Percentiles rank a stretch among this genome's conserved stretches.
Conservation (phyloP, 2,888 invertebrate genomes). For the Rhopalosiphum nymphaeae region DNA sequence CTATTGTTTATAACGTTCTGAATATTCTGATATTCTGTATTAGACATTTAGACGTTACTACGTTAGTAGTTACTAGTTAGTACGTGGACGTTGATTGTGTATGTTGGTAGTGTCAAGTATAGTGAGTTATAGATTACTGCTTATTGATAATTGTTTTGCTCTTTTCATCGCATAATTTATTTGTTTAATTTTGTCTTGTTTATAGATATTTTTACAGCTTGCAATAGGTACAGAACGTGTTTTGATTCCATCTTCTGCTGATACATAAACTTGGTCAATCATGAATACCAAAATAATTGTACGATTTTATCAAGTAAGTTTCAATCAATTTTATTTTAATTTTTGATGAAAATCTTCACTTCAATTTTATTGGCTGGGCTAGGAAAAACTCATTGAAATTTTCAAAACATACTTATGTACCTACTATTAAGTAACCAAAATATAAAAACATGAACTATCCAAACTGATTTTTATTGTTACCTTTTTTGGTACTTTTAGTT, state of each 20-base stretch:
- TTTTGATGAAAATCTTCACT: background rate
- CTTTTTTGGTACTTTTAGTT: background rate
- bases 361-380: background rate
- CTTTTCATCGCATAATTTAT: background rate
- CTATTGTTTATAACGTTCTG: no score
- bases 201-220: background rate
- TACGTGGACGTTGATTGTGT: no score
- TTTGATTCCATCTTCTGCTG: background rate
- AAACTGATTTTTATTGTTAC: background rate
- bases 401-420: constrained; percentile 70
- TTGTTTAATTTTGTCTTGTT: background rate
- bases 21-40: no score
- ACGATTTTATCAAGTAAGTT: constrained; percentile 56
- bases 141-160: background rate
- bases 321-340: background rate
- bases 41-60: no score
- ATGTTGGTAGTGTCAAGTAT: no score
- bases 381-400: background rate
- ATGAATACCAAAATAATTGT: constrained; percentile 28
- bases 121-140: background rate
- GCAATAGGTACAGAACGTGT: background rate
- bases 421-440: background rate
- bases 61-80: no score
- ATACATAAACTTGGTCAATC: background rate
- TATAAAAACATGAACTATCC: background rate